phyloP scores from a whole-genome alignment of 2,888 invertebrate species.

The Merodon equestris region DNA sequence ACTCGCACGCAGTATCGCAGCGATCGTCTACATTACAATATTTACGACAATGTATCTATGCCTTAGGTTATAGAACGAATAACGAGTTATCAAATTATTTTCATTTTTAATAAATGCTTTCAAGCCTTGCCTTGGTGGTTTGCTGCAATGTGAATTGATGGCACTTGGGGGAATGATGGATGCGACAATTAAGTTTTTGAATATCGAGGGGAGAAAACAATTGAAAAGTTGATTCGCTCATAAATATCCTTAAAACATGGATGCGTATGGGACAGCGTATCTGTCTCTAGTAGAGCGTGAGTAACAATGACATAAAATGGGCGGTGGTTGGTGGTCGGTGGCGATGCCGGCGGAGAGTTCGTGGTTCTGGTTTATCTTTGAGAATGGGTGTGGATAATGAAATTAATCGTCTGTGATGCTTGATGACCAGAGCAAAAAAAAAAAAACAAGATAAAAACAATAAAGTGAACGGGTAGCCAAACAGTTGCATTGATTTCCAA shows the following conservation, averaged over 20 bases:
- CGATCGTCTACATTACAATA: constrained; percentile 17
- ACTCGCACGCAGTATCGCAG: constrained; percentile 22
- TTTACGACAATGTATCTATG: constrained; percentile 33
- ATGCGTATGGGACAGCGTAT: constrained; percentile 1
- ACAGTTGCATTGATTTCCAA: too few relatives aligned
- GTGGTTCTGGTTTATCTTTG: constrained; percentile 1
- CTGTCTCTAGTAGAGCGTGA: neutral
- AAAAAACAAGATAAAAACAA: too few relatives aligned
- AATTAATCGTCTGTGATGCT: constrained; percentile 31
- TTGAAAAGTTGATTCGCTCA: constrained; percentile 17
- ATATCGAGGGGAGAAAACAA: neutral
- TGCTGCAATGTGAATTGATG: neutral
- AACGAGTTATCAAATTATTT: constrained; percentile 2
- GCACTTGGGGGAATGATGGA: constrained; percentile 5
- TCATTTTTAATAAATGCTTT: too few relatives aligned
- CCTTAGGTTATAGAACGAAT: constrained; percentile 24
- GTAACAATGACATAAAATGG: constrained; percentile 9
- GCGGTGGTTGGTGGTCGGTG: too few relatives aligned
- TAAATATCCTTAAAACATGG: constrained; percentile 8
- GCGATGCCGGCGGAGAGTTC: neutral
- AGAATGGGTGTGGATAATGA: constrained; percentile 14
- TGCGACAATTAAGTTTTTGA: constrained; percentile 9
- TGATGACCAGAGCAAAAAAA: constrained; percentile 1
- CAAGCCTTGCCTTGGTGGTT: too few relatives aligned
- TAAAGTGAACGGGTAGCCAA: too few relatives aligned